These are phyloP conservation scores for Psittacula cyanocephala DNA, from an alignment of 2,113 vertebrate species.

Conservation along the genomic window DNA sequence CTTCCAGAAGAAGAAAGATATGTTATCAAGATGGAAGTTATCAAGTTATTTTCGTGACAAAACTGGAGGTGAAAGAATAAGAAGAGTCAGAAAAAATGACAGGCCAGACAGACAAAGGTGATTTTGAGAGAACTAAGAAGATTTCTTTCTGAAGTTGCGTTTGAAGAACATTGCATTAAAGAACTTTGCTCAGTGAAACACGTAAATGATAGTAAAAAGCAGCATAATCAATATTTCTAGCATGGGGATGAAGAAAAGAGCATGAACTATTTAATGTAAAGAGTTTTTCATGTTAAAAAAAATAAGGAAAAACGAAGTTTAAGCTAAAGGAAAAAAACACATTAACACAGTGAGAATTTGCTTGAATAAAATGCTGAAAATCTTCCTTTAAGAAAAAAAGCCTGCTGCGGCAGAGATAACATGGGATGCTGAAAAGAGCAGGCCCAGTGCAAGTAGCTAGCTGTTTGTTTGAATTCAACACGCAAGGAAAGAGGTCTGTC, in stretches of 20 bases:
- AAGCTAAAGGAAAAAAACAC: not conserved
- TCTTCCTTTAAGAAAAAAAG: not conserved
- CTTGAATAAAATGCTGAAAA: not conserved
- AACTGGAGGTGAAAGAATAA: not conserved
- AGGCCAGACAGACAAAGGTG: not conserved
- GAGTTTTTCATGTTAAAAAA: not conserved
- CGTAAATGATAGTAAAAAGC: not conserved
- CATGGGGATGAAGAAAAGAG: not conserved
- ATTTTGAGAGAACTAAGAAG: not conserved
- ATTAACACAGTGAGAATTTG: accelerated
- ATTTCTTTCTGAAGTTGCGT: not conserved
- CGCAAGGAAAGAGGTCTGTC: not conserved
- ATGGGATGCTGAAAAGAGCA: not conserved
- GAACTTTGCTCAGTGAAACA: not conserved
- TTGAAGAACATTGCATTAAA: not conserved
- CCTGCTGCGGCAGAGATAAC: not conserved
- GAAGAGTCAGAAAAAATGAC: not conserved
- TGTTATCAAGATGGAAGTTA: not conserved
- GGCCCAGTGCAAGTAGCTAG: not conserved
- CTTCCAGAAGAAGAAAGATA: not conserved
- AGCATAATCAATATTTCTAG: not conserved
- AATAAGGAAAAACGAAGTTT: not conserved
- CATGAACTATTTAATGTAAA: not conserved
- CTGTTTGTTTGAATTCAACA: not conserved
- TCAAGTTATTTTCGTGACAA: not conserved